Percentiles rank a stretch among this genome's conserved stretches.
Conservation (phyloP, 2,888 invertebrate species). For the Sinotaia quadrata region DNA sequence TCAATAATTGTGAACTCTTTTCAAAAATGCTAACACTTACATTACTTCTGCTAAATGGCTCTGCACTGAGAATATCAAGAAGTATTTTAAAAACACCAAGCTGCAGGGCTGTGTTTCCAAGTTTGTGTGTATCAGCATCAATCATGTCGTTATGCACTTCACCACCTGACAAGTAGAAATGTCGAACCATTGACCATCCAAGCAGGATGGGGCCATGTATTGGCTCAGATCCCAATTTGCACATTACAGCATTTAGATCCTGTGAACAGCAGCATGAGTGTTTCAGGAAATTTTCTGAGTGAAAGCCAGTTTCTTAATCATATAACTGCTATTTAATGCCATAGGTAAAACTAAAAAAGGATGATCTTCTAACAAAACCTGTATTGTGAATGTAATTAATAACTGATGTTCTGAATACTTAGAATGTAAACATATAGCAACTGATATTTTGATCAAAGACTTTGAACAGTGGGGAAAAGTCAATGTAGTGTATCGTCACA, state of each 20-base stretch:
- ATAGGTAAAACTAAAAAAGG: no score
- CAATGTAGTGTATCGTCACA: no score
- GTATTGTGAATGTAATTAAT: no score
- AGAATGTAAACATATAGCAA: no score
- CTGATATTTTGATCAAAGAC: no score
- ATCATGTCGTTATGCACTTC: constrained; percentile 4
- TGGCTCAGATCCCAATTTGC: constrained; percentile 50
- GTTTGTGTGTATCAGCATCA: constrained; percentile 48
- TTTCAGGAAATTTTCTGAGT: no score
- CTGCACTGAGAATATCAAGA: constrained; percentile 51
- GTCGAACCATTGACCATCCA: constrained; percentile 67
- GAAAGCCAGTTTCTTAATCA: no score
- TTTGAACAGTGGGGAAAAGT: no score
- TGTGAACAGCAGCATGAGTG: no score
- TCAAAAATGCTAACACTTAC: constrained; percentile 47
- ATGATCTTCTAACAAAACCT: no score
- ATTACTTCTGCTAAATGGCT: constrained; percentile 62
- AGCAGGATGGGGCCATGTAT: constrained; percentile 69
- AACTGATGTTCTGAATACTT: no score
- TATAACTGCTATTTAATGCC: no score
- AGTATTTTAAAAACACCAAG: constrained; percentile 64
- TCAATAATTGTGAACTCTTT: not conserved
- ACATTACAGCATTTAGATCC: constrained; percentile 47
- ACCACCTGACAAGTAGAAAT: constrained; percentile 46
- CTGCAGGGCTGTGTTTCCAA: constrained; percentile 66